Conservation (phyloP, 2,888 invertebrate genomes). For the Panopea generosa region DNA sequence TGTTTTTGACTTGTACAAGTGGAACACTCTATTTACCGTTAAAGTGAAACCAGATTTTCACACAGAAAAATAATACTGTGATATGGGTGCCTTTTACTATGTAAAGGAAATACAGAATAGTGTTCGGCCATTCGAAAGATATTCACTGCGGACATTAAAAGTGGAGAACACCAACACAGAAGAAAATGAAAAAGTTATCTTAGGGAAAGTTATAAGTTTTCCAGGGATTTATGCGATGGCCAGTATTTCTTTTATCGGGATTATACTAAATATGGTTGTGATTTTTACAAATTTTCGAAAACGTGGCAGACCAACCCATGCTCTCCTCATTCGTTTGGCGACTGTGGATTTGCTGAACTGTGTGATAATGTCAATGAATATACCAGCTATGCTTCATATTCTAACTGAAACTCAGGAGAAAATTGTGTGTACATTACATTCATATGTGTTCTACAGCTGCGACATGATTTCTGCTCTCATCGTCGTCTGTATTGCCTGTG, state of each 20-base stretch:
- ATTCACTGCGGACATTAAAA: too few relatives aligned
- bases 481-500: conserved; percentile 22
- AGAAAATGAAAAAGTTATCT: too few relatives aligned
- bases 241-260: conserved; percentile 2
- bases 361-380: conserved; percentile 9
- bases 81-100: too few relatives aligned
- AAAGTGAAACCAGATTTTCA: too few relatives aligned
- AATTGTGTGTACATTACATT: neutral
- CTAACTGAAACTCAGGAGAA: neutral
- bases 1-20: too few relatives aligned
- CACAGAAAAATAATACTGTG: too few relatives aligned
- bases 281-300: conserved; percentile 20
- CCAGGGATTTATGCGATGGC: neutral
- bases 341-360: conserved; percentile 37
- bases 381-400: neutral
- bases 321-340: conserved; percentile 38
- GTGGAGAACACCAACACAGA: too few relatives aligned
- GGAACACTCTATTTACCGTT: too few relatives aligned
- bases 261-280: conserved; percentile 21
- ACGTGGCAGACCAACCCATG: conserved; percentile 34
- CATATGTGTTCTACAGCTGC: conserved; percentile 5
- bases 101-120: too few relatives aligned
- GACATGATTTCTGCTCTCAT: conserved; percentile 12
- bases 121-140: too few relatives aligned
- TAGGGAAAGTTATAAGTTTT: too few relatives aligned